phyloP scores from a whole-genome alignment of 2,113 vertebrate genomes.

The Emydocephalus ijimae region DNA sequence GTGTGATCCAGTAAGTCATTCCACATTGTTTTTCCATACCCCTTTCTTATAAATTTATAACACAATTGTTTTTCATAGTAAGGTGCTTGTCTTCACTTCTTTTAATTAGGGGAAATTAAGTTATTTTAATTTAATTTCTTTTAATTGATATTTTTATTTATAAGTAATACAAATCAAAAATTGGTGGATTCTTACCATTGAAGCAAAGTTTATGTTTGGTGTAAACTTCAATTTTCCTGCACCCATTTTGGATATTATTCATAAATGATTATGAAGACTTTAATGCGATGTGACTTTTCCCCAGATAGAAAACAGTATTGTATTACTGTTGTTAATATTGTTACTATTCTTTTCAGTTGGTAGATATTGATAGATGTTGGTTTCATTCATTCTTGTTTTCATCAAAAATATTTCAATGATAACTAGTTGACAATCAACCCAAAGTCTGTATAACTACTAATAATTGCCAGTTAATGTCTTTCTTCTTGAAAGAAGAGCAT shows the following conservation, averaged over 20 bases:
- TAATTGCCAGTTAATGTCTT: background rate
- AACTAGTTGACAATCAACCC: background rate
- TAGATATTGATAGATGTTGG: slow-evolving; percentile 21
- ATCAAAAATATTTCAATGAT: background rate
- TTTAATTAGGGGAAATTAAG: background rate
- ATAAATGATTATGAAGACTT: background rate
- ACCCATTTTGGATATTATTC: background rate
- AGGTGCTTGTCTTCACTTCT: background rate
- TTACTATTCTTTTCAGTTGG: background rate
- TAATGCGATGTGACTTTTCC: background rate
- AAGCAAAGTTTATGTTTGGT: no score
- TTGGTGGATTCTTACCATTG: background rate
- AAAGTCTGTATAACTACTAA: slow-evolving; percentile 7
- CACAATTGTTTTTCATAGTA: background rate
- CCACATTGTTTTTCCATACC: background rate
- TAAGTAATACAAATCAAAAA: background rate
- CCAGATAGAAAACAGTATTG: background rate
- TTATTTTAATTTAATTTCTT: background rate
- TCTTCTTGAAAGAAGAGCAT: slow-evolving; percentile 12
- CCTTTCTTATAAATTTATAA: background rate
- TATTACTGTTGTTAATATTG: background rate
- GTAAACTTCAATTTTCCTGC: background rate
- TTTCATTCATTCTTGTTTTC: background rate
- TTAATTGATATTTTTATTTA: background rate
- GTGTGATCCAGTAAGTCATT: background rate